Conservation (phyloP, 2,888 invertebrate species). For the Cacoxenus indagator region DNA sequence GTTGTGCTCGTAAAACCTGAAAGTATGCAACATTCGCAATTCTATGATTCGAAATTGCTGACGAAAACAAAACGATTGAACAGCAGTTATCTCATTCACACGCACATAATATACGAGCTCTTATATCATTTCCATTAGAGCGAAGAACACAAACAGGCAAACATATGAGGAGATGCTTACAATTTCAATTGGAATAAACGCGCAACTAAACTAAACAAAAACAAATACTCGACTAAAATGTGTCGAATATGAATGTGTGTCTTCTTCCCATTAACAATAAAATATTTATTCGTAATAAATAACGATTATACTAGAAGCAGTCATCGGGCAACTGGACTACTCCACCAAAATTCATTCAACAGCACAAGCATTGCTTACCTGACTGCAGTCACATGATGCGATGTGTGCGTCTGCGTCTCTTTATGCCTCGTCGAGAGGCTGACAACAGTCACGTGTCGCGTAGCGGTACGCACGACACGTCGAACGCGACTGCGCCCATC, state of each 20-base stretch:
- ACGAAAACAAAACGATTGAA: too few species aligned
- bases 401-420: constrained; percentile 70
- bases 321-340: too few species aligned
- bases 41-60: too few species aligned
- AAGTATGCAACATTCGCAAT: too few species aligned
- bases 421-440: constrained; percentile 71
- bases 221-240: background rate
- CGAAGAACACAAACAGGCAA: background rate
- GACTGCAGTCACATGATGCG: constrained; percentile 71
- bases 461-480: constrained; percentile 70
- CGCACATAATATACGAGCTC: background rate
- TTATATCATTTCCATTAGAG: background rate
- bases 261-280: too few species aligned
- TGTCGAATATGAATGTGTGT: too few species aligned
- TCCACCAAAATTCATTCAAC: background rate
- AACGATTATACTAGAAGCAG: too few species aligned
- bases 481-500: constrained; percentile 70
- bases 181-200: background rate
- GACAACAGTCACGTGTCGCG: constrained; percentile 71
- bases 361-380: constrained; percentile 61
- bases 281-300: too few species aligned
- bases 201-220: background rate
- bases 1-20: too few species aligned
- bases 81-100: background rate
- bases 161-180: background rate